A percentile compares a stretch with the other conserved stretches of the same genome.
These are phyloP conservation scores for Trichechus manatus DNA, from an alignment of 2,113 vertebrate species.

Conservation along the genomic window DNA sequence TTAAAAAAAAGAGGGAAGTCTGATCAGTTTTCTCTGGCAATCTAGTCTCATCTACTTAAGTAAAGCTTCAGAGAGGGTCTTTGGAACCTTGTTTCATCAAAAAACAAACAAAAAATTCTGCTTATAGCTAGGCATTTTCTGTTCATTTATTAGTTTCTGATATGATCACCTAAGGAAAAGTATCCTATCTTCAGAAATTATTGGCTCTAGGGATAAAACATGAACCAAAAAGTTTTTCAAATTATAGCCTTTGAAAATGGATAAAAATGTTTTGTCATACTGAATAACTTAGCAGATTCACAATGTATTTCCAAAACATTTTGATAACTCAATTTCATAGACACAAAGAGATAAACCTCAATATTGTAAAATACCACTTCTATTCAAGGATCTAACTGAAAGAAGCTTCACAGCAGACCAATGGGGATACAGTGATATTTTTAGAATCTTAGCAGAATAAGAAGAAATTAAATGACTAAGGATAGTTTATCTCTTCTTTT, in stretches of 20 bases:
- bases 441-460: not conserved
- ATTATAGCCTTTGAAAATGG: not conserved
- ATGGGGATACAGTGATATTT: not conserved
- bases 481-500: not conserved
- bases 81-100: not conserved
- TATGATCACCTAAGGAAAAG: slow-evolving; percentile 14
- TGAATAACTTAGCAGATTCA: slow-evolving; percentile 16
- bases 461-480: not conserved
- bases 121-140: not conserved
- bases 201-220: slow-evolving; percentile 13
- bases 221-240: not conserved
- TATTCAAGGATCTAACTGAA: slow-evolving; percentile 24
- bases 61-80: not conserved
- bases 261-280: not conserved
- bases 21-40: not conserved
- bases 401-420: not conserved
- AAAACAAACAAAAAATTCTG: not conserved
- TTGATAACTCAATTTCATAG: not conserved
- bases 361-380: not conserved
- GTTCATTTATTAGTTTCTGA: slow-evolving; percentile 19
- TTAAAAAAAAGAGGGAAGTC: not conserved
- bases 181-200: slow-evolving; percentile 39
- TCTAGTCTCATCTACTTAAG: not conserved
- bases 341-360: not conserved
- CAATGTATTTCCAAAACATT: not conserved